Evolutionary conservation across 2,113 vertebrate species (phyloP).

Genomic region (Castor canadensis): DNA sequence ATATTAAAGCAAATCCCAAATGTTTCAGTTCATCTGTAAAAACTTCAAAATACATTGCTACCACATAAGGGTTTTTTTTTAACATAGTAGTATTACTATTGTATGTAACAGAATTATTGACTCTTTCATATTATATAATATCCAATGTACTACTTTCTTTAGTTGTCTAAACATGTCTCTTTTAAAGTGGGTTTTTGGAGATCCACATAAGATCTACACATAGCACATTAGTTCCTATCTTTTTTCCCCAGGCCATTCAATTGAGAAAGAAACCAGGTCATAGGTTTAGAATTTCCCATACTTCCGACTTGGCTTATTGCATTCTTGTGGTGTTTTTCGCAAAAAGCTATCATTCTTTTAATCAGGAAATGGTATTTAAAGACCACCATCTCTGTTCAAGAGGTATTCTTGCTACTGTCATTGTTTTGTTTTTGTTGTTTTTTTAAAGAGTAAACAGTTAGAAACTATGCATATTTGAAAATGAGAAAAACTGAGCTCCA

Average conservation of each 20-base stretch:
- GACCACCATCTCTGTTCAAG: background rate
- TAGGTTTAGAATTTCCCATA: background rate
- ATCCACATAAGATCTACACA: background rate
- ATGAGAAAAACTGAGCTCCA: background rate
- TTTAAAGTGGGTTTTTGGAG: background rate
- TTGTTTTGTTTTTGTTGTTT: constrained; percentile 27
- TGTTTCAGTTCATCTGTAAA: constrained; percentile 16
- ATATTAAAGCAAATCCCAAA: background rate
- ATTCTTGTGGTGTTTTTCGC: constrained; percentile 27
- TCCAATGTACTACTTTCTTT: background rate
- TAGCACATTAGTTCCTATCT: background rate
- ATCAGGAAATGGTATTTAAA: constrained; percentile 13
- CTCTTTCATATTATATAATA: background rate
- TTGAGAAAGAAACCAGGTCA: background rate
- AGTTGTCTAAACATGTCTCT: background rate
- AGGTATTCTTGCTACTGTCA: background rate
- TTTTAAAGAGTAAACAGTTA: constrained; percentile 9
- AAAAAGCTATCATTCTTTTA: background rate
- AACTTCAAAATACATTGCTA: background rate
- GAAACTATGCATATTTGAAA: background rate
- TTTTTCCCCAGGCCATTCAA: background rate
- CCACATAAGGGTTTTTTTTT: background rate
- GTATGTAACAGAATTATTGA: background rate
- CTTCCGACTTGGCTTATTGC: background rate
- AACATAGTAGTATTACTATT: background rate